Evolutionary conservation across 2,113 vertebrate species (phyloP).

Genomic region (Neotoma lepida): DNA sequence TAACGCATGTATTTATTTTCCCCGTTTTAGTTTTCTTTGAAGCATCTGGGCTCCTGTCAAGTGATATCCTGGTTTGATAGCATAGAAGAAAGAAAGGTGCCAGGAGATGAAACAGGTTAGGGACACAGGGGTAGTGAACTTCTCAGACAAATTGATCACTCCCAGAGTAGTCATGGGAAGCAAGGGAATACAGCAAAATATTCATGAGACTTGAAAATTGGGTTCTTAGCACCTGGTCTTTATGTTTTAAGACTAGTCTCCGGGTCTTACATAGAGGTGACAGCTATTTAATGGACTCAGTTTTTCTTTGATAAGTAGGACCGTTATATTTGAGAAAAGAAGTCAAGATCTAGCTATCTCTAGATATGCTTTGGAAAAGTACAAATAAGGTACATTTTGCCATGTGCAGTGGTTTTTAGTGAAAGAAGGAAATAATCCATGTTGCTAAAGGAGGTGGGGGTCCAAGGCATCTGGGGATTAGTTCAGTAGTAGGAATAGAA

Average conservation of each 20-base stretch:
- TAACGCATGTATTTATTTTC: background rate
- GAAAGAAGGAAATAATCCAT: background rate
- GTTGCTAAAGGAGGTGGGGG: background rate
- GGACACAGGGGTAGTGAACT: too few relatives aligned
- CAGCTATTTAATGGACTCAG: background rate
- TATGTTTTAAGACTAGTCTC: background rate
- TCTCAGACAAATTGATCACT: background rate
- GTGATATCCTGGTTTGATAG: background rate
- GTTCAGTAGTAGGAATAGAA: background rate
- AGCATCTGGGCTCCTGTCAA: background rate
- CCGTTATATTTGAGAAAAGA: background rate
- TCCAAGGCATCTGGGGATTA: too few relatives aligned
- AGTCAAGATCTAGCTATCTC: background rate
- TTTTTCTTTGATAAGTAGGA: background rate
- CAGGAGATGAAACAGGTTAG: background rate
- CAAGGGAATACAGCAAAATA: background rate
- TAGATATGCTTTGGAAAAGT: conserved; percentile 22
- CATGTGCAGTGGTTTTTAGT: background rate
- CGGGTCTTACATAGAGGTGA: background rate
- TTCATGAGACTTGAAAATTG: background rate
- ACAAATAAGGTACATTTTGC: background rate
- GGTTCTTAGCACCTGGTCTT: background rate
- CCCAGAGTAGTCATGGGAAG: background rate
- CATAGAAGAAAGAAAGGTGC: background rate
- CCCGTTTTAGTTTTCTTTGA: background rate